Base-by-base conservation (phyloP, 2,888 invertebrate genomes). In the Bedellia somnulentella region DNA sequence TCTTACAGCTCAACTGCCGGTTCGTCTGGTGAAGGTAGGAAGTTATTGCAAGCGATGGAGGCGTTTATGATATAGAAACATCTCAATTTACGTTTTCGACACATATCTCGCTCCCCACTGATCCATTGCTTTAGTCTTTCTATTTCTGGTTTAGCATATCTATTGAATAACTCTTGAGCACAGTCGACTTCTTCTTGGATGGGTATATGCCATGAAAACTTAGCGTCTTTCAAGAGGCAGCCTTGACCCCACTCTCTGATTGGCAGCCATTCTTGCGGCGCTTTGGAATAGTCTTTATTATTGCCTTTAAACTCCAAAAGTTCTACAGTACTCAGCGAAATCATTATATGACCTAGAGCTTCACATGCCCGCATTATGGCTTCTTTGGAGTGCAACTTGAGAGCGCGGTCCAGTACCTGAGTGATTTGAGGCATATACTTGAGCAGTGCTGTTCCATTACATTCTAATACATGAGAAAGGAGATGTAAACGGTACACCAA, bases 241-340 rank as follows among this genome's bases (percentile, higher is more conserved):
- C 86, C 78, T 35, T 79, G 78, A 0, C 91, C 94, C 95, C 95
- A 96, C 41, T 91, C 86, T 13, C 82, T 78, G 13, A 91, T 78
- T 6, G 89, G 83, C 25, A 90, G 68, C 66, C 84, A 85, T 33
- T 86, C 82, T 34, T 82, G 73, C 1, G 87, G 73, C 0, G 84
- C 83, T 22, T 73, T 67, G 12, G 82, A 81, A 43, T 82, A 84
- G 36, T 83, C 78, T 12, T 73, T 61, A 0, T 79, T 57, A 1
- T 79, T 75, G 49, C 85, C 85, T 41, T 79, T 62, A 64, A 80
- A 80, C 49, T 87, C 83, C 24, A 75, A 62, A 8, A 86, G 77
- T 38, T 80, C 79, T 2, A 85, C 70, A 13, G 66, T 73, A 1
- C 85, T 82, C 15, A 92, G 46, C 30, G 83, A 73, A 38, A 61